Percentiles rank a stretch among this genome's conserved stretches.
Conservation (phyloP, 2,113 vertebrate species). For the Nematolebias whitei region DNA sequence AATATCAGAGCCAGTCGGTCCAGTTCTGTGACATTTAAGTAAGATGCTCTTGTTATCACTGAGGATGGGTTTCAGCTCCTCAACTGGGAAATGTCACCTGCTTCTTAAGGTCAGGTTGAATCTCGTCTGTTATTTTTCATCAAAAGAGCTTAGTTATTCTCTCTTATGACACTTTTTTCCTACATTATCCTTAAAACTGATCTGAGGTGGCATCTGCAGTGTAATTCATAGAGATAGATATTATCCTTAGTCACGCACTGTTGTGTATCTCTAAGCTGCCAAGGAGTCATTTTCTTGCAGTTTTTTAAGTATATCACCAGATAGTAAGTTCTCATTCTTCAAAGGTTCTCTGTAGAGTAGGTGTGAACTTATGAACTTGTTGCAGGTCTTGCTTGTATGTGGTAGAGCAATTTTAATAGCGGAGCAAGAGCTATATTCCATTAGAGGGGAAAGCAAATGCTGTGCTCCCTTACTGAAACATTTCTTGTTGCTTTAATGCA, state of each 20-base stretch:
- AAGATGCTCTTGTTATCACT: constrained; percentile 62
- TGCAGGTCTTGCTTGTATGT: constrained; percentile 9
- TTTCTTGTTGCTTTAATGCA: constrained; percentile 26
- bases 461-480: constrained; percentile 1
- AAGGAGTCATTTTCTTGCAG: neutral
- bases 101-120: constrained; percentile 64
- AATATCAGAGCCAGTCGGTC: constrained; percentile 47
- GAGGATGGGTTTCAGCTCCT: constrained; percentile 58
- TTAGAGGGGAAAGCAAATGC: constrained; percentile 6
- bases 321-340: constrained; percentile 30
- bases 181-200: constrained; percentile 14
- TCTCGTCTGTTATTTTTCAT: constrained; percentile 59
- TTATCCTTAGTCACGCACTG: neutral
- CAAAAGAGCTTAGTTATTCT: constrained; percentile 49
- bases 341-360: constrained; percentile 3
- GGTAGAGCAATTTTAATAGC: constrained; percentile 23
- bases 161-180: constrained; percentile 37
- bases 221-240: constrained; percentile 5
- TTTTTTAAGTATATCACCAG: neutral
- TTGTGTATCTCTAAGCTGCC: neutral
- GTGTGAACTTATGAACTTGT: constrained; percentile 37
- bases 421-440: constrained; percentile 33
- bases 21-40: constrained; percentile 66
- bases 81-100: constrained; percentile 66
- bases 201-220: neutral